Evolutionary conservation across 2,797 vertebrate species (phyloP).

Genomic region (Molossus molossus): DNA sequence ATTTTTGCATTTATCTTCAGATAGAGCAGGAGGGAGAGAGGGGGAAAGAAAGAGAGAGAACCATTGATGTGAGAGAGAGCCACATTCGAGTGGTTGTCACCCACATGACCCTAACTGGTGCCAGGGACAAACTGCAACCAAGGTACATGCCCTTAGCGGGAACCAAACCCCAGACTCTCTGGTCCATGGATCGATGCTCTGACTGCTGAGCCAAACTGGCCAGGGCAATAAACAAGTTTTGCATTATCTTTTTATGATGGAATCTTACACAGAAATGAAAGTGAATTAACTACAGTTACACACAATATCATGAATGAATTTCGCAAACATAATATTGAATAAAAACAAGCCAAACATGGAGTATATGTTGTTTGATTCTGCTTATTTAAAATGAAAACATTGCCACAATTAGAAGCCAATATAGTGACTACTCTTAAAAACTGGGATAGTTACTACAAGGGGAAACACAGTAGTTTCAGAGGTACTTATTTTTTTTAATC

Average conservation of each 20-base stretch:
- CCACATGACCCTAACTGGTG: too few relatives aligned
- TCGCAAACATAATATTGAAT: neutral
- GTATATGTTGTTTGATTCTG: neutral
- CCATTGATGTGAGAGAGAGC: too few relatives aligned
- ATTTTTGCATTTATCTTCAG: too few relatives aligned
- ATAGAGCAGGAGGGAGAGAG: too few relatives aligned
- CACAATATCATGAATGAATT: neutral
- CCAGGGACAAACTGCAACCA: too few relatives aligned
- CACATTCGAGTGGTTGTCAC: too few relatives aligned
- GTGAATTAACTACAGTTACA: neutral
- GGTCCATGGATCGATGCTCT: too few relatives aligned
- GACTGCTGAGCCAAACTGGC: too few relatives aligned
- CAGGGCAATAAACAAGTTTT: neutral
- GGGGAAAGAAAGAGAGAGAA: too few relatives aligned
- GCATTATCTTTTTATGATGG: neutral
- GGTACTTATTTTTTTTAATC: neutral
- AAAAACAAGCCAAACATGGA: neutral
- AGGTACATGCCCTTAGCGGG: too few relatives aligned
- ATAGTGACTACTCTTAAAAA: neutral
- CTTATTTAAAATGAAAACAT: conserved; percentile 39
- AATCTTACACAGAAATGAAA: neutral
- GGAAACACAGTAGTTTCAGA: neutral
- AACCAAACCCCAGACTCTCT: too few relatives aligned
- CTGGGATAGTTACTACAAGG: neutral
- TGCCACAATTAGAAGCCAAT: neutral